Evolutionary conservation across 2,888 invertebrate species (phyloP).

Genomic region (Sesia apiformis): DNA sequence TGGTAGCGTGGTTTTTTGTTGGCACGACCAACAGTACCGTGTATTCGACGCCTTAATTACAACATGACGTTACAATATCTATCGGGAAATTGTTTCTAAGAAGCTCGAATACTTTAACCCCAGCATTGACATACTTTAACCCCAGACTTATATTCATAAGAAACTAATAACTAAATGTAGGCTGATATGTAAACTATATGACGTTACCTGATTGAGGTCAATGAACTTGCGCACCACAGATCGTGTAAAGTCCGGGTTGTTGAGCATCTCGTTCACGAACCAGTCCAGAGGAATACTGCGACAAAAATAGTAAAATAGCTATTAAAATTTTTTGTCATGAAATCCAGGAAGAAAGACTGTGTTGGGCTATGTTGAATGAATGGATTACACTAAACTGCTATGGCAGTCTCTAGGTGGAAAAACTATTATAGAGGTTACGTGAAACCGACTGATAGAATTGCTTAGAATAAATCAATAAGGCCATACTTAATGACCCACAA

Average conservation of each 20-base stretch:
- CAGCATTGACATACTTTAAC: not conserved
- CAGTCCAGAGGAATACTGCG: conserved; percentile 65
- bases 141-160: not conserved
- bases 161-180: not conserved
- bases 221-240: conserved; percentile 74
- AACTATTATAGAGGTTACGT: too few relatives aligned
- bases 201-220: conserved; percentile 65
- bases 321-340: not conserved
- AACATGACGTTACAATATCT: too few relatives aligned
- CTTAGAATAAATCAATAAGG: too few relatives aligned
- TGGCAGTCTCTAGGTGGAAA: too few relatives aligned
- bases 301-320: not conserved
- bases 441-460: too few relatives aligned
- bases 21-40: too few relatives aligned
- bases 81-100: too few relatives aligned
- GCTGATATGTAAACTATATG: not conserved
- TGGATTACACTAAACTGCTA: too few relatives aligned
- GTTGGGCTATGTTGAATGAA: too few relatives aligned
- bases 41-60: too few relatives aligned
- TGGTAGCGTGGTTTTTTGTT: too few relatives aligned
- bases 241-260: conserved; percentile 74
- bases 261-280: conserved; percentile 72
- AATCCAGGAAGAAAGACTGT: not conserved
- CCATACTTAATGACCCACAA: too few relatives aligned
- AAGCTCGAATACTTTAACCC: not conserved